Evolutionary conservation across 2,888 invertebrate genomes (phyloP).

Genomic region (Heliconius hortense): DNA sequence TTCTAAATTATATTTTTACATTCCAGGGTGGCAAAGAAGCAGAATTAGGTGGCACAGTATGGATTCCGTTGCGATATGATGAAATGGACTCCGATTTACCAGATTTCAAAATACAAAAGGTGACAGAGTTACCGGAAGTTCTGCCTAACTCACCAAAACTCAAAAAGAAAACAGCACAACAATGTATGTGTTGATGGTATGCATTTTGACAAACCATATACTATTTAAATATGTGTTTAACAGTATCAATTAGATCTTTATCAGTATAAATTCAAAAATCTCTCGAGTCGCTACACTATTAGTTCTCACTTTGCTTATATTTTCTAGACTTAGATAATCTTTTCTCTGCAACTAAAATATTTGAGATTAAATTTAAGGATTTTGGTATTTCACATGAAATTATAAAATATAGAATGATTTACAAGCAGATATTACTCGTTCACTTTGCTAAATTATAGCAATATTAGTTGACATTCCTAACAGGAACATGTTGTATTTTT

Average conservation of each 20-base stretch:
- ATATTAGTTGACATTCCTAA: constrained; percentile 15
- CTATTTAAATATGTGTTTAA: constrained; percentile 1
- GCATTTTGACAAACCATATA: constrained; percentile 16
- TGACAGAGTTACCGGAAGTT: constrained; percentile 84
- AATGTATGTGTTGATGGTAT: constrained; percentile 50
- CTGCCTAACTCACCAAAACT: constrained; percentile 80
- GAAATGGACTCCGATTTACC: constrained; percentile 80
- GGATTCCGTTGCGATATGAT: constrained; percentile 86
- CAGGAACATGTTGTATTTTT: constrained; percentile 3
- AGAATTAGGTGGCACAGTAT: constrained; percentile 89
- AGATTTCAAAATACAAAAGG: constrained; percentile 84
- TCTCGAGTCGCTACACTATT: constrained; percentile 1
- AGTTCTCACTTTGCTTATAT: constrained; percentile 12
- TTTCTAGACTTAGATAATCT: constrained; percentile 4
- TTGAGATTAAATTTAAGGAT: neutral
- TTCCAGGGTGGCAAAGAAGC: constrained; percentile 88
- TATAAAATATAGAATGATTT: neutral
- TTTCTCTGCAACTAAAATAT: neutral
- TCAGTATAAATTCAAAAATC: constrained; percentile 14
- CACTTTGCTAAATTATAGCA: neutral
- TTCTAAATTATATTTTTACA: neutral
- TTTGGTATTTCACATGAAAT: neutral
- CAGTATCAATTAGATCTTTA: neutral
- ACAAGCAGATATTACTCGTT: neutral
- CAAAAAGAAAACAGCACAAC: constrained; percentile 58